Evolutionary conservation across 1,140 invertebrate species (phyloP).

Genomic region (Sycophila sp.): DNA sequence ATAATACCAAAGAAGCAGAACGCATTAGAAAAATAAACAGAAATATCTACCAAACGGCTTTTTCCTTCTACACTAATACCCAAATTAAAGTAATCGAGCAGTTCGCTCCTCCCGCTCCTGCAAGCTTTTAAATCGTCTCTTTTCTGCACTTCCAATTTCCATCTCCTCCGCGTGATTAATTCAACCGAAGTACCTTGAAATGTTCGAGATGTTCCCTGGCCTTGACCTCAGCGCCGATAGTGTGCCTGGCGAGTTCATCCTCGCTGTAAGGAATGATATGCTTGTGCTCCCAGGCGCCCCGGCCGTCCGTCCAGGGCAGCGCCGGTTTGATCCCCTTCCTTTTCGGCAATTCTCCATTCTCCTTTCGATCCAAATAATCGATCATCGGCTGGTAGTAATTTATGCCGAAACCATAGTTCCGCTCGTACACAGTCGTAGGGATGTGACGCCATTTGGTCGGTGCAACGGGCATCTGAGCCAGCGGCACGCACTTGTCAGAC

Average conservation of each 20-base stretch:
- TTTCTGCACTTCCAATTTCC: no score
- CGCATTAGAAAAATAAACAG: no score
- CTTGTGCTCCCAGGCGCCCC: slow-evolving; percentile 62
- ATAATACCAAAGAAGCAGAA: no score
- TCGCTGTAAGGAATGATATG: slow-evolving; percentile 71
- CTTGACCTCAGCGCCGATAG: slow-evolving; percentile 71
- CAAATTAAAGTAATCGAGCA: no score
- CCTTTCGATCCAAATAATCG: slow-evolving; percentile 76
- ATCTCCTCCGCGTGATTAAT: no score
- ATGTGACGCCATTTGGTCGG: slow-evolving; percentile 57
- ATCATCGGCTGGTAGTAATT: slow-evolving; percentile 87
- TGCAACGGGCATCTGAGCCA: slow-evolving; percentile 63
- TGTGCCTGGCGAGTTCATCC: slow-evolving; percentile 72
- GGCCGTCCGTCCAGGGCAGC: slow-evolving; percentile 79
- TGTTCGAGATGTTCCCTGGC: slow-evolving; percentile 73
- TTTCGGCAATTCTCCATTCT: slow-evolving; percentile 45
- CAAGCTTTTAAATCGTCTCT: neutral
- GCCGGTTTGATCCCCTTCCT: slow-evolving; percentile 61
- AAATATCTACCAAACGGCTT: no score
- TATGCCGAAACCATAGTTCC: slow-evolving; percentile 82
- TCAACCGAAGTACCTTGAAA: slow-evolving; percentile 67
- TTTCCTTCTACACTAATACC: no score
- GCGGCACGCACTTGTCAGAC: slow-evolving; percentile 39
- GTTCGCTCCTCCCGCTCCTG: no score
- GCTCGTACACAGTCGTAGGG: slow-evolving; percentile 76